A percentile compares a stretch with the other conserved stretches of the same genome.
Conservation (phyloP, 2,888 invertebrate genomes). For the Patella pellucida region DNA sequence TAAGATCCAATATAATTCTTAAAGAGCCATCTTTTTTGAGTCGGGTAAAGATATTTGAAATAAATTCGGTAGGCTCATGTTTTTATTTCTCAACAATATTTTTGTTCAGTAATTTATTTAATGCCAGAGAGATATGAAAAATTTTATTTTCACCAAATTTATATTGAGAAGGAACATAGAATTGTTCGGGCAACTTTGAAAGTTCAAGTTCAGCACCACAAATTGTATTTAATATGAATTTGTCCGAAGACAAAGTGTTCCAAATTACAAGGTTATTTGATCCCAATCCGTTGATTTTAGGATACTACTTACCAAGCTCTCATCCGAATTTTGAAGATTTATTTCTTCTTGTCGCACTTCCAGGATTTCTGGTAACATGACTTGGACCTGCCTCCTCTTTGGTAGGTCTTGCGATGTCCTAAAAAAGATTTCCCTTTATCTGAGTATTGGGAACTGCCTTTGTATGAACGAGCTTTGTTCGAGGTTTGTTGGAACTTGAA, state of each 20-base stretch:
- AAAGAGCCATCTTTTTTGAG: background rate
- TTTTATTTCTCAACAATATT: background rate
- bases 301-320: background rate
- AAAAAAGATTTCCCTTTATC: background rate
- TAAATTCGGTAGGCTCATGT: conserved; percentile 3
- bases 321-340: background rate
- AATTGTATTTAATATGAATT: conserved; percentile 6
- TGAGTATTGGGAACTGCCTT: conserved; percentile 3
- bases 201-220: background rate
- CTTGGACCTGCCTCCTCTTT: background rate
- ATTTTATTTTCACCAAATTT: background rate
- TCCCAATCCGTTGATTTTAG: background rate
- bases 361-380: background rate
- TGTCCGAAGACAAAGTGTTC: background rate
- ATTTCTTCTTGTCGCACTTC: conserved; percentile 3
- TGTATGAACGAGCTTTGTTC: background rate
- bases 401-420: background rate
- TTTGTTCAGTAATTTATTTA: background rate
- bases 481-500: background rate
- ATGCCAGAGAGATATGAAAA: background rate
- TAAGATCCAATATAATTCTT: background rate
- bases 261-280: background rate
- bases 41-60: background rate
- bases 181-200: background rate
- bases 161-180: background rate